Evolutionary conservation across 2,113 vertebrate species (phyloP).

Genomic region (Romanogobio albipinnatus): DNA sequence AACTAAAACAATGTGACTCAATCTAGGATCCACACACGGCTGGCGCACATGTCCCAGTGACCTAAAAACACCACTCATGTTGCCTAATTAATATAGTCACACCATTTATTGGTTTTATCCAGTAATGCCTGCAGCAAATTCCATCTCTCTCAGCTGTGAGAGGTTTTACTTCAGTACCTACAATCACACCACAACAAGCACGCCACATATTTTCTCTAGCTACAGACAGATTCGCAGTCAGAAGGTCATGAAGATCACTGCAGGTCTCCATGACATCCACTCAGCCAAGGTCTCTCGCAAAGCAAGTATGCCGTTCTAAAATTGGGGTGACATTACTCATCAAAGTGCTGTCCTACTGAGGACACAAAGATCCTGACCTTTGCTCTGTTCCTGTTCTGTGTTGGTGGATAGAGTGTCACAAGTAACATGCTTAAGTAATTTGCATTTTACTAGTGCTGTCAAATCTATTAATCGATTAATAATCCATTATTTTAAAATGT

Average conservation of each 20-base stretch:
- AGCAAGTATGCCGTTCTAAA: neutral
- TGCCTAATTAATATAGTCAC: neutral
- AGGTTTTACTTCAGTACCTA: neutral
- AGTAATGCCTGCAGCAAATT: neutral
- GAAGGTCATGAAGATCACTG: neutral
- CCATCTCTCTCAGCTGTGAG: neutral
- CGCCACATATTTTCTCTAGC: neutral
- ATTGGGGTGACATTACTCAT: neutral
- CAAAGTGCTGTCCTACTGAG: neutral
- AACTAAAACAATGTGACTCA: neutral
- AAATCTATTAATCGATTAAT: too few species aligned
- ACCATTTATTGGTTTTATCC: slow-evolving; percentile 12
- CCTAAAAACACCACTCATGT: slow-evolving; percentile 27
- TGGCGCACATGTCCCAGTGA: slow-evolving; percentile 41
- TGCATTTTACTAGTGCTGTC: neutral
- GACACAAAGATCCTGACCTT: neutral
- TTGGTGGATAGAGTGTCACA: neutral
- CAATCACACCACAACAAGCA: neutral
- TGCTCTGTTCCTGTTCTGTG: slow-evolving; percentile 14
- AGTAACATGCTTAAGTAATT: neutral
- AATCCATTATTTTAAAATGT: too few species aligned
- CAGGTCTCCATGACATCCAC: slow-evolving; percentile 10
- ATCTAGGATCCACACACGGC: neutral
- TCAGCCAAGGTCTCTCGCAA: neutral
- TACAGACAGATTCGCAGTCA: neutral